Conservation (phyloP, 2,888 invertebrate species). For the Pseudococcus longispinus region DNA sequence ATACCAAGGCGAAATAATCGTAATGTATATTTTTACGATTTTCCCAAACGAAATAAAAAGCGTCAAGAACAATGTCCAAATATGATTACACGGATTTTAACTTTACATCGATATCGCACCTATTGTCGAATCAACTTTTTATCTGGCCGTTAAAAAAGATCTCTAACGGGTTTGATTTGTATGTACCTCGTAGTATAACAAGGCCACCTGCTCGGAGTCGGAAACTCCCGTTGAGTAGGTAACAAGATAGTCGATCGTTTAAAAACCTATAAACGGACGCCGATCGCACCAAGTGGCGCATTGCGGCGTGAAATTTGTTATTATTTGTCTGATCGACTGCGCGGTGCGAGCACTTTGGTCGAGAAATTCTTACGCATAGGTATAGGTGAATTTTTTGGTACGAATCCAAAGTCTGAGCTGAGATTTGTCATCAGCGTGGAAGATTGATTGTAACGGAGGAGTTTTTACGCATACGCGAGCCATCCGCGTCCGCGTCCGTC, state of each 20-base stretch:
- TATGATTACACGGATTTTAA: slow-evolving; percentile 21
- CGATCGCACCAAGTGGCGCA: not conserved
- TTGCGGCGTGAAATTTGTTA: not conserved
- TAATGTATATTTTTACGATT: slow-evolving; percentile 7
- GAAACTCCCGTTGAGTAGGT: slow-evolving; percentile 25
- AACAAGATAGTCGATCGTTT: not conserved
- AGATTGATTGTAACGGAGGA: slow-evolving; percentile 19
- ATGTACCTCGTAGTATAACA: not conserved
- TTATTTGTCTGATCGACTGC: not conserved
- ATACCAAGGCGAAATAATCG: not conserved
- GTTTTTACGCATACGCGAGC: not conserved
- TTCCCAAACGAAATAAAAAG: slow-evolving; percentile 21
- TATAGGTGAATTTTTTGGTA: slow-evolving; percentile 23
- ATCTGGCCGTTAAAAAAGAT: slow-evolving; percentile 12
- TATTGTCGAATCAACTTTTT: not conserved
- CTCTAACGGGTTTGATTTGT: slow-evolving; percentile 11
- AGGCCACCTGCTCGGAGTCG: not conserved
- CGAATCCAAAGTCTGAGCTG: not conserved
- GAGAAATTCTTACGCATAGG: not conserved
- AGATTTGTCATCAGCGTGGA: slow-evolving; percentile 22
- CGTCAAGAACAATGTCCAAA: slow-evolving; percentile 20
- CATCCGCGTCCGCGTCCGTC: not conserved
- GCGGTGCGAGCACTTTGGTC: not conserved
- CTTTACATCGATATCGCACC: not conserved
- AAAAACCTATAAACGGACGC: not conserved